phyloP scores from a whole-genome alignment of 2,888 invertebrate species.

The Augiades crinisus region DNA sequence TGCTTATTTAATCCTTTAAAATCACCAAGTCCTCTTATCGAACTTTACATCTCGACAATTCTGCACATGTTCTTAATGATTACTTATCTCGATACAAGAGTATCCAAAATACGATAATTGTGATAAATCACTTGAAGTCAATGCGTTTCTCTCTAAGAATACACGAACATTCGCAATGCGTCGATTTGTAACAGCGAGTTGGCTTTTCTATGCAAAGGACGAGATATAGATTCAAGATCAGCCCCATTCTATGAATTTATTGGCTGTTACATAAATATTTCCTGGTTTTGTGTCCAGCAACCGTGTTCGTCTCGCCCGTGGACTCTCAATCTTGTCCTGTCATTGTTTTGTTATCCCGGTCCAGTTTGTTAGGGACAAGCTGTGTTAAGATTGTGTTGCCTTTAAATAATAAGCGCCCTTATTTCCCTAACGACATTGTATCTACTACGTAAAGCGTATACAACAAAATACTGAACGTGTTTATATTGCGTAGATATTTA shows the following conservation, averaged over 20 bases:
- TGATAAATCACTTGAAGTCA: neutral
- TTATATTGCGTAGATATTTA: no score
- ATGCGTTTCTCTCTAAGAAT: neutral
- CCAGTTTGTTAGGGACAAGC: conserved; percentile 21
- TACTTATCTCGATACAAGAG: no score
- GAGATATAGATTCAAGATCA: conserved; percentile 24
- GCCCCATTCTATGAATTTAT: conserved; percentile 23
- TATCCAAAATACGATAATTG: no score
- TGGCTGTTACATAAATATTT: conserved; percentile 27
- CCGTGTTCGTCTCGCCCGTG: conserved; percentile 23
- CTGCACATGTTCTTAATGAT: no score
- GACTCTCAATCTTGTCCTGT: conserved; percentile 27
- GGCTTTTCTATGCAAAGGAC: conserved; percentile 20
- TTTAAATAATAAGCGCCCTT: conserved; percentile 20
- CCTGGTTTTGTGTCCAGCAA: conserved; percentile 27
- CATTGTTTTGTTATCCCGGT: conserved; percentile 22
- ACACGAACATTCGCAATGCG: neutral
- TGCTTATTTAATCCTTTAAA: no score
- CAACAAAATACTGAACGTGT: no score
- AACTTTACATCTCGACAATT: no score
- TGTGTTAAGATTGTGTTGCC: conserved; percentile 13
- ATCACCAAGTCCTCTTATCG: no score
- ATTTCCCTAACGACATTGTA: conserved; percentile 17
- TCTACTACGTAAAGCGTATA: neutral
- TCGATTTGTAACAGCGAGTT: conserved; percentile 11